These are phyloP conservation scores for Girardia tigrina DNA, from an alignment of 2,888 invertebrate genomes.

Conservation along the genomic window DNA sequence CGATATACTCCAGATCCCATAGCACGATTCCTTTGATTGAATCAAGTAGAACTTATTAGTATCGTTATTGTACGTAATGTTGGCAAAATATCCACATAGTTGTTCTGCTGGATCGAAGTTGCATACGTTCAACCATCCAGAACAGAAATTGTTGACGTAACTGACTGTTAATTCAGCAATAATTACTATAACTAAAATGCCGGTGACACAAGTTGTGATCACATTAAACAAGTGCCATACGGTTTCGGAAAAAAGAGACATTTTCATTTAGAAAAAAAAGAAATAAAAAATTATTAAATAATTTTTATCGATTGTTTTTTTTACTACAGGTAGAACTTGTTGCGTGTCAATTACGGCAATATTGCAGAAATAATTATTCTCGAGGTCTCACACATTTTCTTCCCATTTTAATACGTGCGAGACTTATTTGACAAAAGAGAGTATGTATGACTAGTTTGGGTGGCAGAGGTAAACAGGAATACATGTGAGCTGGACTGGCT, in stretches of 20 bases:
- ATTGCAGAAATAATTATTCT: too few relatives aligned
- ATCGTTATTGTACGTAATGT: not conserved
- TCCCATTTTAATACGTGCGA: too few relatives aligned
- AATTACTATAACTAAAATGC: not conserved
- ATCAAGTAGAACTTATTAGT: not conserved
- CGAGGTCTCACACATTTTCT: too few relatives aligned
- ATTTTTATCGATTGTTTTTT: too few relatives aligned
- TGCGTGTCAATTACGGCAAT: too few relatives aligned
- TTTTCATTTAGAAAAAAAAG: too few relatives aligned
- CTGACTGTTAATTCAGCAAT: not conserved
- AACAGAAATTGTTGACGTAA: not conserved
- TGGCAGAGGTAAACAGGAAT: too few relatives aligned
- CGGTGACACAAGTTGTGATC: not conserved
- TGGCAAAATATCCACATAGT: not conserved
- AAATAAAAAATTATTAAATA: too few relatives aligned
- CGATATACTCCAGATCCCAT: not conserved
- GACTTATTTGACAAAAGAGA: too few relatives aligned
- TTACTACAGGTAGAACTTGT: too few relatives aligned
- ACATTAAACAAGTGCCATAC: slow-evolving; percentile 8
- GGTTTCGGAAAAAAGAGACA: not conserved
- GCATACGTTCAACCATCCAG: not conserved
- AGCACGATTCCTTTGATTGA: not conserved
- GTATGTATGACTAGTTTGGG: too few relatives aligned
- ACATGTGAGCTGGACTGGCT: too few relatives aligned
- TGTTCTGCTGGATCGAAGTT: not conserved